Evolutionary conservation across 2,113 vertebrate species (phyloP), one percentile per base, ranked within the genome.

Genomic region (Gadus chalcogrammus): DNA sequence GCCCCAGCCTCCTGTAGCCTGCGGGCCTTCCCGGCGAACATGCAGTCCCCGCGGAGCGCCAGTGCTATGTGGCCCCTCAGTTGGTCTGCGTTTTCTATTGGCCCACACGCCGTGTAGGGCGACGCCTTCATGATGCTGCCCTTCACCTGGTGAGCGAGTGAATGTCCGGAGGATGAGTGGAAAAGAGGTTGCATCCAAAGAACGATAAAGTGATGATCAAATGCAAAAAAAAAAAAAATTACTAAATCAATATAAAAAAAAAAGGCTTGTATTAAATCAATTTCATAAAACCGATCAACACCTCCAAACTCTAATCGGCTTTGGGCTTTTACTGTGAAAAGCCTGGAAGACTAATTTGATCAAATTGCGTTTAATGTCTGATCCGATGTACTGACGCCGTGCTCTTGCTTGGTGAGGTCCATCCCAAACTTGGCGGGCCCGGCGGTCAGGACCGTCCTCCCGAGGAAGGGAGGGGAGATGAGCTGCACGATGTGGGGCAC

Each of bases 381-480:
- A 48, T 9, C 42, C 1, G 60, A 17, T 15, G 8, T 61, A 38
- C 90, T 82, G 62, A 94, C 93, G 84, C 92, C 92, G 1, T 93
- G 91, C 69, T 94, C 92, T 68, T 90, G 84, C 82, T 91, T 93
- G 61, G 89, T 89, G 15, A 94, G 91, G 78, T 94, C 93, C 88
- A 90, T 84, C 60, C 93, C 93, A 77, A 94, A 94, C 79, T 92
- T 93, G 61, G 92, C 92, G 3, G 93, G 92, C 66, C 92, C 93
- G 0, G 92, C 93, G 4, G 88, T 92, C 59, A 94, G 84, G 20
- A 92, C 91, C 0, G 85, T 90, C 73, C 89, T 75, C 5, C 93
- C 92, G 80, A 93, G 84, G 72, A 90, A 94, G 0, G 93, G 92
- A 2, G 93, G 92, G 0, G 93, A 94, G 74, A 94, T 92, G 74